Evolutionary conservation across 2,888 invertebrate species (phyloP).

Genomic region (Drosophila longiperda): DNA sequence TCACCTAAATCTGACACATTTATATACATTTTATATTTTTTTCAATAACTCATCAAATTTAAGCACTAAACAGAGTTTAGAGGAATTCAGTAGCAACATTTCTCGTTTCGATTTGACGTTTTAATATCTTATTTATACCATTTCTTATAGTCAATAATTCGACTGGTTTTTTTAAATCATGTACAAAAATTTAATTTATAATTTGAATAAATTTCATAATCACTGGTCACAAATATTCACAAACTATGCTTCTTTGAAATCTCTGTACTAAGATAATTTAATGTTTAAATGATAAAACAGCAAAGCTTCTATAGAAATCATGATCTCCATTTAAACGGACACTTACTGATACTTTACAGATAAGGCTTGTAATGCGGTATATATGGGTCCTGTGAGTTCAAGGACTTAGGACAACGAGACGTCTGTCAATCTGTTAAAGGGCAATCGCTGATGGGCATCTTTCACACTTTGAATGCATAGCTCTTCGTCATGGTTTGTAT

Average conservation of each 20-base stretch:
- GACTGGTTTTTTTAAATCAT: not conserved
- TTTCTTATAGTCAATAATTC: not conserved
- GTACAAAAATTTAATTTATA: accelerated
- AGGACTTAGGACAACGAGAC: conserved; percentile 5
- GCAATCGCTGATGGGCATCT: conserved; percentile 49
- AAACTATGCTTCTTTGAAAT: not conserved
- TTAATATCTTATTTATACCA: not conserved
- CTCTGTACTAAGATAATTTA: not conserved
- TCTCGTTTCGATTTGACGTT: not conserved
- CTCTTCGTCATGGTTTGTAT: conserved; percentile 7
- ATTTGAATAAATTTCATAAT: too few relatives aligned
- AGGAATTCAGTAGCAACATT: not conserved
- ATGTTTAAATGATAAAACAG: not conserved
- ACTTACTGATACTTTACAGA: conserved; percentile 15
- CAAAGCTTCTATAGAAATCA: not conserved
- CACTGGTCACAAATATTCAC: not conserved
- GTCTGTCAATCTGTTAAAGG: conserved; percentile 56
- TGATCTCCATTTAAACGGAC: conserved; percentile 30
- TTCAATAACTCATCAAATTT: not conserved
- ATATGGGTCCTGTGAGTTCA: conserved; percentile 7
- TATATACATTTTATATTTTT: not conserved
- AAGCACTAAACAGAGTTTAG: not conserved
- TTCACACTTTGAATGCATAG: conserved; percentile 42
- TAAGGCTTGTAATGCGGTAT: conserved; percentile 23
- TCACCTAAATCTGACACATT: not conserved